Base-by-base conservation (phyloP, 2,113 vertebrate species). In the Calypte anna region DNA sequence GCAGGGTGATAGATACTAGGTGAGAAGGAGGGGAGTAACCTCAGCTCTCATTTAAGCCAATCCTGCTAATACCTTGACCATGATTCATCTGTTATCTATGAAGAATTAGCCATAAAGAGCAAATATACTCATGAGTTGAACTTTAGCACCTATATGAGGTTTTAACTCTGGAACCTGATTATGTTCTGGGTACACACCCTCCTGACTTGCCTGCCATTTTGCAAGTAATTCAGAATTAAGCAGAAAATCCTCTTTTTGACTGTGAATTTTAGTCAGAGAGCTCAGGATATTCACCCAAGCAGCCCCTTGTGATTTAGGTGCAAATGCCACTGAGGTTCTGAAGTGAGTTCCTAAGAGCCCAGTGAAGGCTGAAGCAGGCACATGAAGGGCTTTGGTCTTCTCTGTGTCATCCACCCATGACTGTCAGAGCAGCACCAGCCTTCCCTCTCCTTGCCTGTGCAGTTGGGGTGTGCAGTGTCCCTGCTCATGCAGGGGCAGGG, bases 21-120 rank as follows among this genome's bases (percentile, higher is more conserved):
- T 27, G 38, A 5, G 31, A 73, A n/a, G 12, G 13, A 12, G 22
- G 55, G 36, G 38, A 73, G 27, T 61, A 55, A 86, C 68, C 55
- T 77, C 85, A 50, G 15, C 17, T 67, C 18, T 70, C 18, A 1
- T 70, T 62, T 74, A 59, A n/a, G 59, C 36, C 9, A 7, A 61
- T 92, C 67, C 74, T 48, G 30, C 44, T 82, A 82, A 57, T 70
- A n/a, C 22, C 38, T 82, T 80, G 16, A 21, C 30, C 19, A 16
- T 96, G 94, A 91, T 72, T 97, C 89, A 92, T 88, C 91, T 75
- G 74, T 93, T 94, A 95, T 90, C 94, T 95, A 24, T 64, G 74
- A 30, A 82, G 90, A 85, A 94, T 77, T 86, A 82, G 53, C 62
- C 30, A 50, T 90, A 79, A 79, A 93, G 69, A 70, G 27, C 74